Evolutionary conservation across 2,888 invertebrate species (phyloP), one percentile per base, ranked within the genome.

Genomic region (Eubasilissa splendida): DNA sequence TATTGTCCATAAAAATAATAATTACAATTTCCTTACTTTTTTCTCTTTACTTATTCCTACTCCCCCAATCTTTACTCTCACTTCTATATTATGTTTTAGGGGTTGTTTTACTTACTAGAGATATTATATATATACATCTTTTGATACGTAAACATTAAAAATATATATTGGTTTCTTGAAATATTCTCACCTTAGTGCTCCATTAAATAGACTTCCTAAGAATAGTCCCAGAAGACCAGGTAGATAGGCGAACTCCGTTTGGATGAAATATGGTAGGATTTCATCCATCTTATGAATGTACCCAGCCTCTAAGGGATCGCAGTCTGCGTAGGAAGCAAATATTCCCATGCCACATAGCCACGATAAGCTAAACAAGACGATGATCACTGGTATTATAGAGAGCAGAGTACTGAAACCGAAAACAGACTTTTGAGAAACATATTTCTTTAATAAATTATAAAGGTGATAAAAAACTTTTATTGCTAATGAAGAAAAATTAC

Each of bases 171-270:
- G 22, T 22, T 54, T 11, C 1, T 22, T 22, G 22, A 58, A 3
- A 58, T n/a, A 58, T n/a, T 11, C 42, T 78, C 86, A 95, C 95
- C 96, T 96, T 76, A 98, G 91, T 50, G 97, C 97, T 0, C 97
- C 97, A 88, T 97, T 97, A 88, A 98, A 98, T 10, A 98, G 90
- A 82, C 96, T 96, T 4, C 97, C 97, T 91, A 97, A 94, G 85
- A 98, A 97, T 81, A 98, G 89, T 8, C 98, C 98, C 76, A 98
- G 91, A 87, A 98, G 93, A 2, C 98, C 98, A 0, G 96, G 97
- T 63, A 97, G 87, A 86, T 94, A 94, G 1, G 92, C 91, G 86
- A 97, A 93, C 86, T 96, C 94, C 87, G 98, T 96, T 88, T 96
- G 95, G 1, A 98, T 96, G 87, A 96, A 98, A 87, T 96, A 96